Conservation (phyloP, 2,888 invertebrate species). For the Melipona bicolor region DNA sequence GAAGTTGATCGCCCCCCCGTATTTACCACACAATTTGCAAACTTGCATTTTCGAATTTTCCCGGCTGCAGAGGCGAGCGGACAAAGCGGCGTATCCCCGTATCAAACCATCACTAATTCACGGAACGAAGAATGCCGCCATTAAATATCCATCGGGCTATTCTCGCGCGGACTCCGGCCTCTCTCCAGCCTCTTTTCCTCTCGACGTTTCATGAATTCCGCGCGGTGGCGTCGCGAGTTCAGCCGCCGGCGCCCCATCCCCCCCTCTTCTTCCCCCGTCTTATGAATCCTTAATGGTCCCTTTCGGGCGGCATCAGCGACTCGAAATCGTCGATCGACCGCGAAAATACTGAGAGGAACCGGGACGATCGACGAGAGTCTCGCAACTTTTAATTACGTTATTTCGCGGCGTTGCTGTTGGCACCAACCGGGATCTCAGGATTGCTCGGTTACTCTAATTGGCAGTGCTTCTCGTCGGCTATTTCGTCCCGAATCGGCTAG, state of each 20-base stretch:
- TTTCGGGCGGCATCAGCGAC: neutral
- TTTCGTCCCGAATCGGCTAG: conserved; percentile 48
- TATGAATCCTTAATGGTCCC: conserved; percentile 35
- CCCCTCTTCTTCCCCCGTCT: conserved; percentile 3
- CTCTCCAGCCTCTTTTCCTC: neutral
- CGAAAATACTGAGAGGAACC: conserved; percentile 10
- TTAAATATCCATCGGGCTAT: conserved; percentile 46
- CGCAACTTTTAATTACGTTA: conserved; percentile 67
- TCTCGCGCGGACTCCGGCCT: conserved; percentile 5
- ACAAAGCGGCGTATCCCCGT: conserved; percentile 9
- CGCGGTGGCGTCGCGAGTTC: neutral
- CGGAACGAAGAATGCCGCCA: conserved; percentile 29
- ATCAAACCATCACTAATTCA: conserved; percentile 44
- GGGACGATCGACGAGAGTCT: conserved; percentile 15
- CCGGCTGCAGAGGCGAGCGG: neutral
- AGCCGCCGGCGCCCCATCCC: conserved; percentile 20
- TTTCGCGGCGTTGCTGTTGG: conserved; percentile 49
- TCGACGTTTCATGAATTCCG: conserved; percentile 14
- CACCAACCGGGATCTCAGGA: neutral
- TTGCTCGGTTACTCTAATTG: conserved; percentile 44
- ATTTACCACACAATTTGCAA: conserved; percentile 35
- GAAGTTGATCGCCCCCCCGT: neutral
- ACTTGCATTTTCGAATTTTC: conserved; percentile 37
- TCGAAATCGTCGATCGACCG: conserved; percentile 39
- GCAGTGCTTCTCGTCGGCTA: neutral